Evolutionary conservation across 2,113 vertebrate genomes (phyloP).

Genomic region (Petromus typicus): DNA sequence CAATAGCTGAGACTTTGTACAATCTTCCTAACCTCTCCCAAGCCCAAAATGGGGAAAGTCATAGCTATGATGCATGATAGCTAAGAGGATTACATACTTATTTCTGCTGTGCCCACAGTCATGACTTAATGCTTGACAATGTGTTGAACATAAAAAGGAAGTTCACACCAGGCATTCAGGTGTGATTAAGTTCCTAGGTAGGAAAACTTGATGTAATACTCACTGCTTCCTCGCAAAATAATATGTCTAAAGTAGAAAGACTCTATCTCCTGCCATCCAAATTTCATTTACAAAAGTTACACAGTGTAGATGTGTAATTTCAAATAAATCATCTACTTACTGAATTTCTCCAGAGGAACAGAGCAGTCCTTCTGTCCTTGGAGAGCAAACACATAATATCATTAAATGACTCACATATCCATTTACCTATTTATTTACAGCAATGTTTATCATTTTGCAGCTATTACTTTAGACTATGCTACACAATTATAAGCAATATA

Average conservation of each 20-base stretch:
- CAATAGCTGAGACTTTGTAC: neutral
- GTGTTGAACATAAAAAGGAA: neutral
- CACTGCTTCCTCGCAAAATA: neutral
- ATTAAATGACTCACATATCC: neutral
- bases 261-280: no score
- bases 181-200: constrained; percentile 27
- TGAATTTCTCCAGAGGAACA: constrained; percentile 46
- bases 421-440: constrained; percentile 30
- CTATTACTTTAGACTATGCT: neutral
- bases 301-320: neutral
- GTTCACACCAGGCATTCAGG: neutral
- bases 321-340: constrained; percentile 17
- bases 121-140: constrained; percentile 17
- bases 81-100: neutral
- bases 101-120: constrained; percentile 6
- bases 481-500: neutral
- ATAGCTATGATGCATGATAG: neutral
- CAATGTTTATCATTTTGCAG: neutral
- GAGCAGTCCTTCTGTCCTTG: neutral
- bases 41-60: neutral
- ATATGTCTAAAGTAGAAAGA: constrained; percentile 1
- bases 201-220: constrained; percentile 43
- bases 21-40: neutral
- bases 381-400: neutral
- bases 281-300: constrained; percentile 36